Conservation (phyloP, 2,113 vertebrate genomes). For the Phoxinus phoxinus region DNA sequence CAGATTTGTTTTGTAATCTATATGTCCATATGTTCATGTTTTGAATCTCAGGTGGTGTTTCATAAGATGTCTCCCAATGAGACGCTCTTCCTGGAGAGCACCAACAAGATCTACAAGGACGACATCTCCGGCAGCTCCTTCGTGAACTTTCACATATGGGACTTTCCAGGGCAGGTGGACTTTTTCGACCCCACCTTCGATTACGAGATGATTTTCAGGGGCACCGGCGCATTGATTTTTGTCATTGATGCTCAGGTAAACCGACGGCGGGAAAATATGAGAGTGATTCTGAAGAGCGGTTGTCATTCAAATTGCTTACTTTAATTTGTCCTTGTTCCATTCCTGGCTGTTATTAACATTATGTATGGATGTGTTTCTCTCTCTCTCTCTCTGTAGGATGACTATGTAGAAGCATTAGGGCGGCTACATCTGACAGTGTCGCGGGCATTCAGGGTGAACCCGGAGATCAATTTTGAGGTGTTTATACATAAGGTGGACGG, state of each 20-base stretch:
- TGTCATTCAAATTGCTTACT: background rate
- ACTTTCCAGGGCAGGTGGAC: conserved; percentile 98
- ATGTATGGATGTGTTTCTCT: background rate
- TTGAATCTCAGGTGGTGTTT: conserved; percentile 87
- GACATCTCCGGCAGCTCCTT: conserved; percentile 98
- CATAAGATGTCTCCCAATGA: conserved; percentile 99
- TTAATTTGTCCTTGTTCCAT: background rate
- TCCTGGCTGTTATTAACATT: background rate
- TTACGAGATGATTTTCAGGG: conserved; percentile 99
- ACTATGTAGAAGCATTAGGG: conserved; percentile 96
- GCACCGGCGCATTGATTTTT: conserved; percentile 96
- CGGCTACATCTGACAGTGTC: conserved; percentile 97
- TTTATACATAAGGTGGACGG: conserved; percentile 99
- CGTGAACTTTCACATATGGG: conserved; percentile 99
- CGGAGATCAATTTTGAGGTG: conserved; percentile 98
- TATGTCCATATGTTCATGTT: background rate
- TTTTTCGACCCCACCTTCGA: conserved; percentile 98
- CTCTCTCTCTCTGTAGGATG: conserved; percentile 83
- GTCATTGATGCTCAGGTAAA: conserved; percentile 98
- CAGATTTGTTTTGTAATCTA: background rate
- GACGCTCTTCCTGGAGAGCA: conserved; percentile 97
- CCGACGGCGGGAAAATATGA: background rate
- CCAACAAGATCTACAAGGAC: conserved; percentile 99
- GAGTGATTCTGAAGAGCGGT: background rate
- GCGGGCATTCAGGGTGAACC: conserved; percentile 96